Conservation (phyloP, 2,888 invertebrate genomes). For the Tricholauxania praeusta region DNA sequence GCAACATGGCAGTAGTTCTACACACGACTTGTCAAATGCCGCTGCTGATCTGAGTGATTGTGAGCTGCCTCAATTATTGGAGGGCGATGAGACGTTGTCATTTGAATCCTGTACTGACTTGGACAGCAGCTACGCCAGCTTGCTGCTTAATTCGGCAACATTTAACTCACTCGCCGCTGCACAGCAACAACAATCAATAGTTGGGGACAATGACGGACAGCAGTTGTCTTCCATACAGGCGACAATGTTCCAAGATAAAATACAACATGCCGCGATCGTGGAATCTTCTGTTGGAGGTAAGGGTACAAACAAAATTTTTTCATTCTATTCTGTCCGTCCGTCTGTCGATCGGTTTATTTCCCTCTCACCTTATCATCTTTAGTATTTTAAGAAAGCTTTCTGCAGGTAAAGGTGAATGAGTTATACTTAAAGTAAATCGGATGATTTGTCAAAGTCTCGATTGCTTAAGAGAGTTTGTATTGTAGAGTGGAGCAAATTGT, state of each 20-base stretch:
- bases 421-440: too few relatives aligned
- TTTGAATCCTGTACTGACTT: conserved; percentile 68
- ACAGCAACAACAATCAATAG: conserved; percentile 38
- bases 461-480: too few relatives aligned
- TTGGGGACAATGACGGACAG: conserved; percentile 31
- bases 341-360: too few relatives aligned
- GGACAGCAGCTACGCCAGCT: conserved; percentile 78
- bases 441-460: too few relatives aligned
- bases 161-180: conserved; percentile 49
- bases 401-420: too few relatives aligned
- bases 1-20: conserved; percentile 69
- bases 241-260: conserved; percentile 65
- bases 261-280: conserved; percentile 48
- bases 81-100: conserved; percentile 75
- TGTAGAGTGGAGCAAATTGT: too few relatives aligned
- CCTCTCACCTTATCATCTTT: too few relatives aligned
- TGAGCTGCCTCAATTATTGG: conserved; percentile 76
- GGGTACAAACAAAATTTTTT: too few relatives aligned
- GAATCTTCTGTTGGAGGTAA: conserved; percentile 40
- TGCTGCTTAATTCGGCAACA: conserved; percentile 73
- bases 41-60: conserved; percentile 75
- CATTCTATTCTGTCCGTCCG: too few relatives aligned
- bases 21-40: conserved; percentile 46
- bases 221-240: conserved; percentile 66
- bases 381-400: too few relatives aligned